Base-by-base conservation (phyloP, 2,797 vertebrate genomes). In the Atherinosoma microstoma region DNA sequence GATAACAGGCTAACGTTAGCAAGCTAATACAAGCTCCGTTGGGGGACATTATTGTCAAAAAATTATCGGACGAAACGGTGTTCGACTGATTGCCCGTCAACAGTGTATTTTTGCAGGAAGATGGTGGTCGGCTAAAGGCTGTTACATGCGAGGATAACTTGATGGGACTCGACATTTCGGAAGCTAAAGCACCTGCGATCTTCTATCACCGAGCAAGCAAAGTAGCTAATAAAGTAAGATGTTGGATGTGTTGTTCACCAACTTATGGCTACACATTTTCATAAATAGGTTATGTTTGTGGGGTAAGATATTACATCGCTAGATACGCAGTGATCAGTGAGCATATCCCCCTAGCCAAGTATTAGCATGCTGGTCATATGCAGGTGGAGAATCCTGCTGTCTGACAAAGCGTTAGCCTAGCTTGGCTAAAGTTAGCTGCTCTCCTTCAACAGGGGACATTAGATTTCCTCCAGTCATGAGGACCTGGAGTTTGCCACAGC, bases 351-450 rank as follows among this genome's bases (percentile, higher is more conserved):
- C 0, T 6, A 16, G 36, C 7, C 27, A 0, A 24, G 35, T 20
- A 51, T 24, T 61, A 73, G 64, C 64, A 45, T 22, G 13, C 6
- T 32, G 24, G 10, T n/a, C 56, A 35, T 63, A 9, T 54, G 73
- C 71, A 36, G 74, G 54, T 58, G 53, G 10, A 54, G 40, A 38
- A 61, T 32, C 18, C 49, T 61, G 77, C 68, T 66, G 74, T 40
- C 71, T 87, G 84, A 91, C 90, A 92, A 90, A 92, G 91, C 88
- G 40, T 84, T 93, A 92, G 84, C 88, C 59, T 86, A 87, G 90
- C 84, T 53, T 32, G 54, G 88, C 89, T 87, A 84, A 80, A 81
- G 77, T 84, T 88, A 91, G 90, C 90, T 38, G 45, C 56, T 70
- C 85, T 80, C 80, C 83, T 85, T 87, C 78, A 83, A 6, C 72